Evolutionary conservation across 2,113 vertebrate genomes (phyloP), one percentile per base, ranked within the genome.

Genomic region (Tiliqua scincoides): DNA sequence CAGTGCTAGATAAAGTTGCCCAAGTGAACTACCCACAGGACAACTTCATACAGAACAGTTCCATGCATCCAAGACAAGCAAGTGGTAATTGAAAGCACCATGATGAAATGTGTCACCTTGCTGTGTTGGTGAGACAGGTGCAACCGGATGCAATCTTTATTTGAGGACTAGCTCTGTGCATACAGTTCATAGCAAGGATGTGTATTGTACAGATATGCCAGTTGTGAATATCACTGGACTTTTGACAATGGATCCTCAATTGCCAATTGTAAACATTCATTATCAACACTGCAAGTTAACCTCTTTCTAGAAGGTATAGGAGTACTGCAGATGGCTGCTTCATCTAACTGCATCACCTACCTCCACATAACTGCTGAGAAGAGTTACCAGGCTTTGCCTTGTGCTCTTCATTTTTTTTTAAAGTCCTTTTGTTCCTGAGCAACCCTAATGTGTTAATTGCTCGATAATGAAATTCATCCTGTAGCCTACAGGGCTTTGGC

Each of bases 391-490:
- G 62, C 52, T 68, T 82, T 77, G 35, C 12, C 48, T 82, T 57
- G 5, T n/a, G 21, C 2, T 23, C 48, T 61, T 70, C 17, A 25
- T 57, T 84, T 37, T 9, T 79, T 68, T 32, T 70, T 62, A n/a
- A n/a, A 65, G n/a, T 9, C 25, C 6, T 21, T 62, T 85, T 75
- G 59, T 73, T 52, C 37, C 18, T 20, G 11, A 87, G 20, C 12
- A 82, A 65, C 68, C 81, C 6, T 67, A 74, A 79, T 76, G n/a
- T 73, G 23, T 82, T 84, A 84, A 82, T 88, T 84, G 4, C 68
- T 86, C 27, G 27, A 80, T 80, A 80, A 80, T 86, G 52, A 62
- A 63, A 15, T 80, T 80, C 80, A 30, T 54, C 63, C 52, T 43
- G 23, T 0, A 18, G 10, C 23, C 54, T 3, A 0, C 8, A 23